phyloP scores from a whole-genome alignment of 2,797 vertebrate species.

The Enteromius viviparus region DNA sequence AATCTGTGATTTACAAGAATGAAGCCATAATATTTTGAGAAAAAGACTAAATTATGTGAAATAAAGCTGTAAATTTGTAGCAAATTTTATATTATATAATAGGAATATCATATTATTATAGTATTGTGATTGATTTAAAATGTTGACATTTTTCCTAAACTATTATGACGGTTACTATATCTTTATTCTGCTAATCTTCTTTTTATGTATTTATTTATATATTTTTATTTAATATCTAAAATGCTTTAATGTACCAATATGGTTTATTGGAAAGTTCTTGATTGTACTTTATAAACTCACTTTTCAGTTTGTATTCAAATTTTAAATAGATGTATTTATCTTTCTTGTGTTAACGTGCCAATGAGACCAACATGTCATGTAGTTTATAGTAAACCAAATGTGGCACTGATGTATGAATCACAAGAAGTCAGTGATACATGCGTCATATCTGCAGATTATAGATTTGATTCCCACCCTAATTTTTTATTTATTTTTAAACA shows the following conservation, averaged over 20 bases:
- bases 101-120: neutral
- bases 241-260: no score
- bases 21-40: neutral
- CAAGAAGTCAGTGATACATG: neutral
- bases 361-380: neutral
- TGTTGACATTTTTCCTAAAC: neutral
- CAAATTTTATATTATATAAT: neutral
- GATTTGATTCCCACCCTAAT: slow-evolving; percentile 18
- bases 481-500: slow-evolving; percentile 47
- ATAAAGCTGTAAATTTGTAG: neutral
- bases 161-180: neutral
- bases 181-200: neutral
- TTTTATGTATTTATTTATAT: neutral
- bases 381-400: neutral
- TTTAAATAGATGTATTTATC: neutral
- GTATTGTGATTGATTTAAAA: neutral
- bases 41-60: neutral
- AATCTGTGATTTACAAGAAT: neutral
- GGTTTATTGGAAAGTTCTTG: neutral
- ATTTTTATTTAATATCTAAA: neutral
- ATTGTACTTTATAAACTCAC: neutral
- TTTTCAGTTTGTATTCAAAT: neutral
- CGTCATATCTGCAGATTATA: slow-evolving; percentile 38
- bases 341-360: neutral
- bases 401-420: slow-evolving; percentile 9